These are phyloP conservation scores for Mycalesis mineus DNA, from an alignment of 2,888 invertebrate genomes.

Conservation along the genomic window DNA sequence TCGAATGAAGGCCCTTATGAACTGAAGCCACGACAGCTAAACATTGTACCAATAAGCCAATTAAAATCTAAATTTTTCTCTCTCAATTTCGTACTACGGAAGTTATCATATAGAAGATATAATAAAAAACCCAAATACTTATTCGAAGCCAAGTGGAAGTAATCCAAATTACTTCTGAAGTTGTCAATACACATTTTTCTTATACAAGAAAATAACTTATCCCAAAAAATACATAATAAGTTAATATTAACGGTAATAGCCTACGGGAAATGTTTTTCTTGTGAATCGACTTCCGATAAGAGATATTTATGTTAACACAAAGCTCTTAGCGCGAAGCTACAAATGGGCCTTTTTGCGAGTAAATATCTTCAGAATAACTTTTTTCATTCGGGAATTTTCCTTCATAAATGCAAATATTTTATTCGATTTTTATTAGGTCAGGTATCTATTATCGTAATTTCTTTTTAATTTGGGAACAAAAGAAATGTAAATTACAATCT, in stretches of 20 bases:
- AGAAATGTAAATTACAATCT: not conserved
- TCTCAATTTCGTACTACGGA: too few species aligned
- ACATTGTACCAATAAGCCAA: too few species aligned
- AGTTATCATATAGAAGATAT: too few species aligned
- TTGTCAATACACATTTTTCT: not conserved
- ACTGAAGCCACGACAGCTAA: too few species aligned
- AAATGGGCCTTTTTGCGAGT: not conserved
- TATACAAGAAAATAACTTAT: not conserved
- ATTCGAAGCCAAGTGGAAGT: not conserved
- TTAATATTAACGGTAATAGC: not conserved
- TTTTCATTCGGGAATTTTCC: not conserved
- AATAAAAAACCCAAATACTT: too few species aligned
- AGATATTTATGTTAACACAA: conserved; percentile 3
- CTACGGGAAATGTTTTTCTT: not conserved
- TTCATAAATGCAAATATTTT: not conserved
- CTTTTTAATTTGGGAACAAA: not conserved
- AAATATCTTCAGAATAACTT: not conserved
- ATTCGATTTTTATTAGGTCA: not conserved
- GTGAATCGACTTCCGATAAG: not conserved
- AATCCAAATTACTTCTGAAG: not conserved
- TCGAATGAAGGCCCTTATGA: too few species aligned
- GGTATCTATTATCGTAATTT: not conserved
- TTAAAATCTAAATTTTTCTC: too few species aligned
- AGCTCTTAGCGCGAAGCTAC: conserved; percentile 2
- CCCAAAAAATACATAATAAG: not conserved